Percentiles rank a stretch among this genome's conserved stretches.
Evolutionary conservation across 2,113 vertebrate species (phyloP).

Genomic region (Phalacrocorax pelagicus): DNA sequence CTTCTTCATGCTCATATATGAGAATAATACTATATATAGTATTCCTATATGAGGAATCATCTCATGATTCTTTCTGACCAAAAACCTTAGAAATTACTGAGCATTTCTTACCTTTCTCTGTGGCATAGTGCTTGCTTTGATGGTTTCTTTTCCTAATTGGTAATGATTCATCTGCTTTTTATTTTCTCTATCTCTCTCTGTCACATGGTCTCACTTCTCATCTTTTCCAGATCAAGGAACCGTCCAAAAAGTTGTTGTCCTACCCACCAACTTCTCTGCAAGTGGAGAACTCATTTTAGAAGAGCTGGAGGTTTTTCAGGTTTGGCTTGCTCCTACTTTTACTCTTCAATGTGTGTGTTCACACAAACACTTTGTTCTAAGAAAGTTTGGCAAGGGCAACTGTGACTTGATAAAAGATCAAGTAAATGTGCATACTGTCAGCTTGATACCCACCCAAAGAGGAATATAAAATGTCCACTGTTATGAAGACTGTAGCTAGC

Average conservation of each 20-base stretch:
- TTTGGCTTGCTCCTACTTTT: conserved; percentile 60
- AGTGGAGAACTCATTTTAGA: conserved; percentile 94
- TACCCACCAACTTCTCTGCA: conserved; percentile 87
- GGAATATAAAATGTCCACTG: not conserved
- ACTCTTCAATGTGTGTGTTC: not conserved
- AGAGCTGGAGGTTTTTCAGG: conserved; percentile 97
- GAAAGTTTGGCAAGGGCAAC: not conserved
- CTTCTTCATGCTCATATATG: not conserved
- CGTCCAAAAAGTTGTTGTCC: conserved; percentile 92
- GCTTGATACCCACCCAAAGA: not conserved
- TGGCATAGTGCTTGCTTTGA: not conserved
- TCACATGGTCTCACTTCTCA: not conserved
- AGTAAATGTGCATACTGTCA: conserved; percentile 12
- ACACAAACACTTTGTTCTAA: conserved; percentile 46
- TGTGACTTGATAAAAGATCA: conserved; percentile 47
- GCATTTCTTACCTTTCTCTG: not conserved
- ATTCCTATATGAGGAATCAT: not conserved
- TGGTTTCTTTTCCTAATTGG: not conserved
- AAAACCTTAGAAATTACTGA: not conserved
- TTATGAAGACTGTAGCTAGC: not conserved
- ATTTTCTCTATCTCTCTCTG: not conserved
- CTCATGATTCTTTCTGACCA: not conserved
- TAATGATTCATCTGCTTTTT: not conserved
- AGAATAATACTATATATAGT: not conserved
- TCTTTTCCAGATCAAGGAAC: conserved; percentile 87